Base-by-base conservation (phyloP, 2,888 invertebrate species). In the Ceraclea dissimilis region DNA sequence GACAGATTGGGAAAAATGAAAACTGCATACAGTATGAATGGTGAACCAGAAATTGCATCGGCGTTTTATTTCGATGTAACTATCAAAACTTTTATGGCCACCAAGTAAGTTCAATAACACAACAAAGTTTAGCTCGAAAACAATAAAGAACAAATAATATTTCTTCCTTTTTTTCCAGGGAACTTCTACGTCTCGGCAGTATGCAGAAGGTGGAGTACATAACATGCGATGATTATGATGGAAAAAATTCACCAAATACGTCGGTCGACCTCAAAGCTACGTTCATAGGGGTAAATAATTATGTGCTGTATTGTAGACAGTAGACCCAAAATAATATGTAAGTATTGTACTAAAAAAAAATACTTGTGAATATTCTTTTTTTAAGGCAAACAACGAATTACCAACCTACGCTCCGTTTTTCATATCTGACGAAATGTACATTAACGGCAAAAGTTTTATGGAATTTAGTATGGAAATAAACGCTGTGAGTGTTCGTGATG, bases 61-160 rank as follows among this genome's bases (percentile, higher is more conserved):
- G 88, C 89, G 4, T 93, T 94, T 72, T 93, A 93, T 72, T 93
- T 92, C 71, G 94, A 95, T 72, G 72, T 94, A 60, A 83, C 87
- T 20, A 70, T 89, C 57, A 76, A 86, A 63, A 82, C 88, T 2
- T 83, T 90, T 66, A 71, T 87, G 63, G 81, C 88, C 6, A 75
- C 89, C 62, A 87, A 84, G 88, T 88, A 79, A 77, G 34, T 33
- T n/a, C n/a, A n/a, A n/a, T 44, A 44, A 6, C 11, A n/a, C 11
- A 8, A 11, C 10, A 33, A 11, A 33, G 8, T 33, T 33, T 33
- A 33, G 10, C 33, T 11, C 10, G 11, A 33, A 11, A 33, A 33
- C 11, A 33, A 33, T 33, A 33, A 13, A n/a, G 26, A 6, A 6
- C 26, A 26, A 6, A 6, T 26, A 26, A 26, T 26, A 6, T 26